Percentiles rank a stretch among this genome's conserved stretches.
Conservation (phyloP, 2,888 invertebrate genomes). For the Homarus gammarus region DNA sequence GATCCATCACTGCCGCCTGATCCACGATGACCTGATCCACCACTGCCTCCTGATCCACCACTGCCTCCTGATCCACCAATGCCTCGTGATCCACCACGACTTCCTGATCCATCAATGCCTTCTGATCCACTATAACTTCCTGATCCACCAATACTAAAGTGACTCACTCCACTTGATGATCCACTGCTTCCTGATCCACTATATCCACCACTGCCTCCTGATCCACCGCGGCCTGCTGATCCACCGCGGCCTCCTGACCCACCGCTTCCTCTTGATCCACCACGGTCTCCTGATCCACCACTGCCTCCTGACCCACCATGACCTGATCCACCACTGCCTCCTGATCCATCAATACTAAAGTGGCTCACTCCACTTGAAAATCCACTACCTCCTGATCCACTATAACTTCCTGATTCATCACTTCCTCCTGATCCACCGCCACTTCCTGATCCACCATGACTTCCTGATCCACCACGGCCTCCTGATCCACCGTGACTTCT, state of each 20-base stretch:
- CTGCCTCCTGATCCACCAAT: background rate
- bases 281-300: conserved; percentile 47
- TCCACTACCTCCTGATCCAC: conserved; percentile 33
- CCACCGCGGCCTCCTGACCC: conserved; percentile 16
- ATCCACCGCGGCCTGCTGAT: conserved; percentile 31
- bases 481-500: conserved; percentile 1
- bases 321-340: conserved; percentile 32
- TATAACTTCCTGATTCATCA: background rate
- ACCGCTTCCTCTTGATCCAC: background rate
- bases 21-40: conserved; percentile 1
- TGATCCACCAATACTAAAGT: conserved; percentile 19
- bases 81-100: conserved; percentile 26
- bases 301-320: conserved; percentile 19
- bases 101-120: conserved; percentile 14
- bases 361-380: conserved; percentile 16
- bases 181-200: conserved; percentile 32
- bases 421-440: background rate
- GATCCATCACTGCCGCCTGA: background rate
- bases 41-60: background rate
- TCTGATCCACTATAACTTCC: conserved; percentile 7
- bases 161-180: conserved; percentile 17
- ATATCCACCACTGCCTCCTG: background rate
- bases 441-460: conserved; percentile 31
- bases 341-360: conserved; percentile 7
- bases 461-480: conserved; percentile 14